These are phyloP conservation scores for Lamproptera curius DNA, from an alignment of 2,888 invertebrate genomes.

Conservation along the genomic window DNA sequence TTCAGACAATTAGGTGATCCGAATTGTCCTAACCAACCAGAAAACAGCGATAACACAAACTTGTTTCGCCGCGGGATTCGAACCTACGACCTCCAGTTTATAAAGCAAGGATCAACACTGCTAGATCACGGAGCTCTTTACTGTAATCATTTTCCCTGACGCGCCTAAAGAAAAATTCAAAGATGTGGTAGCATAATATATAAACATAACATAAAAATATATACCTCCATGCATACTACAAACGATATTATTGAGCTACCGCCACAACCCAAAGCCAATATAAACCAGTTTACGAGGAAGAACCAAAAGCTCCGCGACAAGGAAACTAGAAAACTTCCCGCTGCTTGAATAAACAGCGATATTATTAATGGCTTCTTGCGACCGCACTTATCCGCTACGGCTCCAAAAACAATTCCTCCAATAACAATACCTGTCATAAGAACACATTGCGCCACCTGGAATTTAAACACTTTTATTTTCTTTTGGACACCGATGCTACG, in stretches of 20 bases:
- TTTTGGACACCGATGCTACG: too few relatives aligned
- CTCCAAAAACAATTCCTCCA: slow-evolving; percentile 79
- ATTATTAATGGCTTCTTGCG: slow-evolving; percentile 77
- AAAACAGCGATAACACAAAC: too few relatives aligned
- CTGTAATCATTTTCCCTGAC: too few relatives aligned
- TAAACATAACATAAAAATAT: slow-evolving; percentile 11
- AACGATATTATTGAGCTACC: slow-evolving; percentile 82
- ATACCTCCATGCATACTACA: slow-evolving; percentile 80
- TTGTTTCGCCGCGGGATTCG: too few relatives aligned
- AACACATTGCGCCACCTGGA: slow-evolving; percentile 75
- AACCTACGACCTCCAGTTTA: too few relatives aligned
- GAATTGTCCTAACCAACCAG: too few relatives aligned
- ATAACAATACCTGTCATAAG: slow-evolving; percentile 81
- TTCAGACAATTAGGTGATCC: too few relatives aligned
- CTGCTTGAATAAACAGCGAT: slow-evolving; percentile 74
- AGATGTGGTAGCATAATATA: neutral
- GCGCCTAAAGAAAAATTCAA: too few relatives aligned
- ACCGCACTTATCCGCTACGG: slow-evolving; percentile 80
- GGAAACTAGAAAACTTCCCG: slow-evolving; percentile 72
- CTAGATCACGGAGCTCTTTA: too few relatives aligned
- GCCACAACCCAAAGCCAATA: slow-evolving; percentile 79
- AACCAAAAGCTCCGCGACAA: slow-evolving; percentile 70
- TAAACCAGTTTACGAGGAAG: slow-evolving; percentile 75
- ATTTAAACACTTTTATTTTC: slow-evolving; percentile 20
- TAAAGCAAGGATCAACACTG: too few relatives aligned